Evolutionary conservation across 2,797 vertebrate genomes (phyloP).

Genomic region (Lagodon rhomboides): DNA sequence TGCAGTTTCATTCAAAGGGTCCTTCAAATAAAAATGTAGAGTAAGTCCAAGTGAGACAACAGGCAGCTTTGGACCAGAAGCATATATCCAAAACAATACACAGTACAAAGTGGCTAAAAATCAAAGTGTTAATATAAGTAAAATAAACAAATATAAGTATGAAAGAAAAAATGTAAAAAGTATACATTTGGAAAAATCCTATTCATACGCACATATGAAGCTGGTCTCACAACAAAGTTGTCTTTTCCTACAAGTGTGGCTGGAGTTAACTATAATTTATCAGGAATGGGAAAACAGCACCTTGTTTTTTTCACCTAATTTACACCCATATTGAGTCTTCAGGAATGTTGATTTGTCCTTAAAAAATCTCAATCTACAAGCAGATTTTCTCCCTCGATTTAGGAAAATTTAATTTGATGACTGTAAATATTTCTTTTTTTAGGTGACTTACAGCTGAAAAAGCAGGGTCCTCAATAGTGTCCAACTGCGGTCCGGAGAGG

Average conservation of each 20-base stretch:
- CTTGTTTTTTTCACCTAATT: no score
- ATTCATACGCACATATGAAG: no score
- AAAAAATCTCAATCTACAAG: not conserved
- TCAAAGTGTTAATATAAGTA: no score
- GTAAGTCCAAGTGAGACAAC: not conserved
- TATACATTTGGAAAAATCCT: no score
- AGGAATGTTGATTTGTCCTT: no score
- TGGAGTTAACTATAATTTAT: no score
- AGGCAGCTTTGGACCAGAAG: not conserved
- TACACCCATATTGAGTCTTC: no score
- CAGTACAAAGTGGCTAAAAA: not conserved
- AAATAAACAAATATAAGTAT: no score
- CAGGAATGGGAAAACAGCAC: no score
- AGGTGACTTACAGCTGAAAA: slow-evolving; percentile 60
- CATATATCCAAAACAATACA: not conserved
- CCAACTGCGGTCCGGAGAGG: slow-evolving; percentile 40
- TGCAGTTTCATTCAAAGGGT: slow-evolving; percentile 59
- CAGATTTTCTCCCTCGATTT: not conserved
- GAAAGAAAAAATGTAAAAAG: no score
- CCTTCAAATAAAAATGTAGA: slow-evolving; percentile 64
- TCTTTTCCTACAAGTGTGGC: no score
- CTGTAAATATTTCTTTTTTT: not conserved
- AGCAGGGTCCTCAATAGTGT: slow-evolving; percentile 53
- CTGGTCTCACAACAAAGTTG: no score
- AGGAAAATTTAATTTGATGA: not conserved